Percentiles rank a stretch among this genome's conserved stretches.
Conservation (phyloP, 1,140 invertebrate species). For the Chrysomallon squamiferum region DNA sequence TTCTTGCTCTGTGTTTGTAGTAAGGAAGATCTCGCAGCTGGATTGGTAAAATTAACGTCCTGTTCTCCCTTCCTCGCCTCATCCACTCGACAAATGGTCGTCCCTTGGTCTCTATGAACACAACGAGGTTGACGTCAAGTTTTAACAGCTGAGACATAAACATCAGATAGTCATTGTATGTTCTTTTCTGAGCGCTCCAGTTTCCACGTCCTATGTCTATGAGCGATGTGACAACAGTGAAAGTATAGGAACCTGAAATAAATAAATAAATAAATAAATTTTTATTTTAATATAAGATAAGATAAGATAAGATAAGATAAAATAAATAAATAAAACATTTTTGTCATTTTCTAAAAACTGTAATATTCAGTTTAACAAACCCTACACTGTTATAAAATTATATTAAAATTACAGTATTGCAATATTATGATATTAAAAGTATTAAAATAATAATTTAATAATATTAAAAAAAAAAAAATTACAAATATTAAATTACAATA, state of each 20-base stretch:
- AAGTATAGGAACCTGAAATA: constrained; percentile 21
- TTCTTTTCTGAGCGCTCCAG: constrained; percentile 8
- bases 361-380: too few relatives aligned
- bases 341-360: too few relatives aligned
- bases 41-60: constrained; percentile 11
- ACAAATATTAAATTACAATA: too few relatives aligned
- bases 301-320: too few relatives aligned
- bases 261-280: background rate
- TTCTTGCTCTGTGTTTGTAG: constrained; percentile 13
- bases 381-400: too few relatives aligned
- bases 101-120: constrained; percentile 23
- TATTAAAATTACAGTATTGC: too few relatives aligned
- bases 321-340: too few relatives aligned
- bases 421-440: too few relatives aligned
- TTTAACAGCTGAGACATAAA: constrained; percentile 17
- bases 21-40: constrained; percentile 4
- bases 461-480: too few relatives aligned
- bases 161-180: constrained; percentile 21
- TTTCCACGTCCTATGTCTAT: constrained; percentile 25
- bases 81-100: constrained; percentile 18
- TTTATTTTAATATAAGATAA: too few relatives aligned
- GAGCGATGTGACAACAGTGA: constrained; percentile 29
- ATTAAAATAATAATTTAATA: too few relatives aligned
- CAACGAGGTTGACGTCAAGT: constrained; percentile 28
- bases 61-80: constrained; percentile 13